phyloP scores from a whole-genome alignment of 2,797 vertebrate species.

The Rachycentron canadum region DNA sequence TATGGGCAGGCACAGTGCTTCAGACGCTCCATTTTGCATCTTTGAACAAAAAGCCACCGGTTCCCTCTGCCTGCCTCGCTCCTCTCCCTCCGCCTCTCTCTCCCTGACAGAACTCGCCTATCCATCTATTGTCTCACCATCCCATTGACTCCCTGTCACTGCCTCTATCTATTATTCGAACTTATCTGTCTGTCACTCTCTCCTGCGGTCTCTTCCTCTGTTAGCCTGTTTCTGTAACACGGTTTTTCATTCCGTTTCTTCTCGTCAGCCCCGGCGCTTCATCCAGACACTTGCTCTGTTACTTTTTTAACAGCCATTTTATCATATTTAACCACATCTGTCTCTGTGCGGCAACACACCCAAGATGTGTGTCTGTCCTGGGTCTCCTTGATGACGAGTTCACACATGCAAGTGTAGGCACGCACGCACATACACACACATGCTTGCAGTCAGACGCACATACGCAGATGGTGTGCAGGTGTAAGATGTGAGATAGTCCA shows the following conservation, averaged over 20 bases:
- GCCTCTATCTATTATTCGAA: slow-evolving; percentile 67
- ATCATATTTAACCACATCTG: slow-evolving; percentile 45
- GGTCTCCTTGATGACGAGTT: slow-evolving; percentile 38
- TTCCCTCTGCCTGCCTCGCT: not conserved
- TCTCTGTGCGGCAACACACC: slow-evolving; percentile 16
- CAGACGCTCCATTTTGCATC: slow-evolving; percentile 21
- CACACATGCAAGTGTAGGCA: not conserved
- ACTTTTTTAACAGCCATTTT: slow-evolving; percentile 58
- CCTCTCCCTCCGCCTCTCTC: slow-evolving; percentile 15
- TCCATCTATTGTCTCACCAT: slow-evolving; percentile 67
- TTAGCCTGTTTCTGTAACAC: slow-evolving; percentile 75
- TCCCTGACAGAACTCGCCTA: slow-evolving; percentile 37
- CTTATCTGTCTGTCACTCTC: slow-evolving; percentile 64
- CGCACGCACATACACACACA: slow-evolving; percentile 2
- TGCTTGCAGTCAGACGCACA: slow-evolving; percentile 5
- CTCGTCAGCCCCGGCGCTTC: slow-evolving; percentile 35
- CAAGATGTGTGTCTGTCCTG: slow-evolving; percentile 35
- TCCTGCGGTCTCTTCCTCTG: slow-evolving; percentile 42
- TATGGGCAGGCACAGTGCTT: slow-evolving; percentile 26
- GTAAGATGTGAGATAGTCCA: slow-evolving; percentile 60
- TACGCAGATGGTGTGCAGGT: slow-evolving; percentile 71
- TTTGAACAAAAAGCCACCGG: slow-evolving; percentile 29
- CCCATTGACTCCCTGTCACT: slow-evolving; percentile 72
- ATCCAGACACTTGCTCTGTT: slow-evolving; percentile 48
- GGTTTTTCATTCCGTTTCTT: slow-evolving; percentile 39